Evolutionary conservation across 2,113 vertebrate species (phyloP), one percentile per base, ranked within the genome.

Genomic region (Engystomops pustulosus): DNA sequence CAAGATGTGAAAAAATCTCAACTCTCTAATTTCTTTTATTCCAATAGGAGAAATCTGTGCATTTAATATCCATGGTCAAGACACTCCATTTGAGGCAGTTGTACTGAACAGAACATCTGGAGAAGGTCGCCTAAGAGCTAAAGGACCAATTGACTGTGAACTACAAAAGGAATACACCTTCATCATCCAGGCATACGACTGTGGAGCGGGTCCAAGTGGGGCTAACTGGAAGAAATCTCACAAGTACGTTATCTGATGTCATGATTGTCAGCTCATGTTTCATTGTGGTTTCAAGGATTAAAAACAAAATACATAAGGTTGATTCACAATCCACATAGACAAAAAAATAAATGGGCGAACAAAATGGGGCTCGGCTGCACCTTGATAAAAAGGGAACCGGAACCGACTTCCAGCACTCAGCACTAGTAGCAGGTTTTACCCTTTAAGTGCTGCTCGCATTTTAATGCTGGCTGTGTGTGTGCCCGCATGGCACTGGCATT

Each of bases 171-270:
- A 99, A 77, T 99, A 97, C 85, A 98, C 97, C 0, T 99, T 99
- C 90, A 95, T 98, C 93, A 97, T 99, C 87, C 98, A 99, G 88
- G 98, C 98, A 36, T 97, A 99, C 0, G 98, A 99, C 86, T 99
- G 98, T 4, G 98, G 98, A 0, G 92, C 95, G 0, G 95, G 96
- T 49, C 93, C 95, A 10, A 88, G 80, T 62, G 97, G 96, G 86
- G 92, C 87, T 0, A 94, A 95, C 90, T 95, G 94, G 94, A 99
- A 98, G 87, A 99, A 97, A 92, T 99, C 98, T 15, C 98, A 99
- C 94, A 99, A 99, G 98, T 99, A 87, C 92, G 97, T 95, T 69
- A 71, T 87, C 34, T 62, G 20, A 12, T 9, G 25, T 7, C 47
- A 18, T 49, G 14, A 49, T 49, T 49, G 6, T 49, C 1, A 49